Evolutionary conservation across 2,113 vertebrate species (phyloP).

Genomic region (Albula goreensis): DNA sequence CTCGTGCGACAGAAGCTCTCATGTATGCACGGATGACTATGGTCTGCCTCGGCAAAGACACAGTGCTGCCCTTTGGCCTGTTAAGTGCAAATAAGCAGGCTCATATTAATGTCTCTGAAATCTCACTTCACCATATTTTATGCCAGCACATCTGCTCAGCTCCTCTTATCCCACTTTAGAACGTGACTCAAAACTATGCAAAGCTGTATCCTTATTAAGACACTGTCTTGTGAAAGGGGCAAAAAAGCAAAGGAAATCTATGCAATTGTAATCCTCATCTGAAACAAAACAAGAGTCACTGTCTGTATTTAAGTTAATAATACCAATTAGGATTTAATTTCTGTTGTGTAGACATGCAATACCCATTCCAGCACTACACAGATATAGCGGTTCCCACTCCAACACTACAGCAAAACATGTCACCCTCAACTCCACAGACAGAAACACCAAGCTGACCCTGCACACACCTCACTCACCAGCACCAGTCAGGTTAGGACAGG

Average conservation of each 20-base stretch:
- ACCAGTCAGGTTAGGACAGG: not conserved
- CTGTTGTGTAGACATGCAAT: not conserved
- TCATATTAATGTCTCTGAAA: not conserved
- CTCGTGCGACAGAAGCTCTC: not conserved
- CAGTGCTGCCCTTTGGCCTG: not conserved
- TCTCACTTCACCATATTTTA: not conserved
- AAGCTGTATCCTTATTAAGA: not conserved
- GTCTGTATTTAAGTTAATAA: no score
- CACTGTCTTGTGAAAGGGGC: not conserved
- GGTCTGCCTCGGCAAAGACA: not conserved
- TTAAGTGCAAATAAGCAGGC: not conserved
- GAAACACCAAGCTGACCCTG: not conserved
- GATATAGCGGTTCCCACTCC: not conserved
- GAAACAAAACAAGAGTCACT: no score
- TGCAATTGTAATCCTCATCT: not conserved
- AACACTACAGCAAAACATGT: not conserved
- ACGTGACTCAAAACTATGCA: not conserved
- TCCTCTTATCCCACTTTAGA: not conserved
- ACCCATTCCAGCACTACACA: constrained; percentile 18
- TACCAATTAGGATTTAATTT: no score
- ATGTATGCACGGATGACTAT: not conserved
- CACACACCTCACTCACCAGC: not conserved
- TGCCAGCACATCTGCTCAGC: not conserved
- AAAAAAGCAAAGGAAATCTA: not conserved
- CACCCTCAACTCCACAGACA: not conserved